Evolutionary conservation across 2,797 vertebrate genomes (phyloP), one percentile per base, ranked within the genome.

Genomic region (Danio aesculapii): DNA sequence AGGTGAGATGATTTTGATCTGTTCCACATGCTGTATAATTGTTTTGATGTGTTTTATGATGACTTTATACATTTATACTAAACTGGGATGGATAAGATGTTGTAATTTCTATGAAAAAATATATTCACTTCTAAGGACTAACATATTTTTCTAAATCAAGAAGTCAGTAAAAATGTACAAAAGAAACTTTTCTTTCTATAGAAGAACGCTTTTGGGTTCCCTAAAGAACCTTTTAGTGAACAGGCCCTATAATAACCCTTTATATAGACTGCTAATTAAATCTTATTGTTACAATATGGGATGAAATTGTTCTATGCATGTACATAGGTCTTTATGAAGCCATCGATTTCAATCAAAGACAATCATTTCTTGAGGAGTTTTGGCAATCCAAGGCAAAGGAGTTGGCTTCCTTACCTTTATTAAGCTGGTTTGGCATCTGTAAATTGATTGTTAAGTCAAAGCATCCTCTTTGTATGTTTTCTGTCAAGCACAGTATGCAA

Each of bases 1-100:
- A 86, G 85, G 85, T 86, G 85, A 86, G 85, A 75, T 53, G 49
- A 17, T 75, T 30, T 57, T 78, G 44, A 69, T 47, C 74, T 52
- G 50, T 69, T 72, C 53, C 16, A 44, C 5, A 43, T 58, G 57
- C 12, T 71, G 67, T 61, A 10, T 41, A 39, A 30, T 30, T 77
- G 49, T 10, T 78, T 21, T 30, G 7, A 14, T 17, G 19, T 49
- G 3, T 59, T 69, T 69, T 61, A 64, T 7, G 8, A 52, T n/a
- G 21, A n/a, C 13, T 68, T 39, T 63, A 50, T 68, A 49, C 5
- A 21, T 10, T 66, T 47, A 44, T 64, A 11, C 1, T 11, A 41
- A 61, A 14, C 39, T 63, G 3, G 1, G 30, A 30, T 30, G 30
- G 30, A 30, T 2, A 7, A 41, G 1, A 12, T 46, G 44, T 64